Percentiles rank a stretch among this genome's conserved stretches.
Conservation (phyloP, 2,797 vertebrate species). For the Glyptemys insculpta region DNA sequence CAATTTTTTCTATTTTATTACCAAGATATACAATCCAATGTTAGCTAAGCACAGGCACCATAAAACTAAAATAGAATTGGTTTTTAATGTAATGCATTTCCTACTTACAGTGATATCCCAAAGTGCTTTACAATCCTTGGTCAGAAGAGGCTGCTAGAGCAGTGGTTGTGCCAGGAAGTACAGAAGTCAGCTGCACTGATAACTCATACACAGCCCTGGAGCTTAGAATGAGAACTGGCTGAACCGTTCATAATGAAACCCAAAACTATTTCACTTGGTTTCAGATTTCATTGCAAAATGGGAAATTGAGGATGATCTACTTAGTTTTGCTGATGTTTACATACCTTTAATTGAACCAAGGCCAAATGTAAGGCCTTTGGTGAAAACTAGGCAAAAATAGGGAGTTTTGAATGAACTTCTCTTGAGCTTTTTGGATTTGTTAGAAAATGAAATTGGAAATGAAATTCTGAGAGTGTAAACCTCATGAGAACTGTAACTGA, state of each 20-base stretch:
- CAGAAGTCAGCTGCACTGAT: not conserved
- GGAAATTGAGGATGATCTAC: fast-evolving
- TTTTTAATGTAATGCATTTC: not conserved
- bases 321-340: fast-evolving
- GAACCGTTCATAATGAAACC: fast-evolving
- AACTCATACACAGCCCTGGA: not conserved
- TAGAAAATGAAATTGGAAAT: not conserved
- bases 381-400: not conserved
- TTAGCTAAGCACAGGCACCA: not conserved
- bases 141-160: conserved; percentile 32
- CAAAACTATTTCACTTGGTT: fast-evolving
- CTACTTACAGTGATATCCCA: not conserved
- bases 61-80: fast-evolving
- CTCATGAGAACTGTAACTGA: not conserved
- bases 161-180: fast-evolving
- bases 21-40: fast-evolving
- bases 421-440: not conserved
- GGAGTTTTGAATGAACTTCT: not conserved
- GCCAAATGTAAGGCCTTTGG: not conserved
- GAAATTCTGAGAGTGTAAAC: not conserved
- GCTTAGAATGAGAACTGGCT: fast-evolving
- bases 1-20: not conserved
- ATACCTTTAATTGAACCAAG: fast-evolving
- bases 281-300: not conserved
- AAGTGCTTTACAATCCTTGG: conserved; percentile 48